These are phyloP conservation scores for Stomorhina lunata DNA, from an alignment of 2,888 invertebrate species.

Conservation along the genomic window DNA sequence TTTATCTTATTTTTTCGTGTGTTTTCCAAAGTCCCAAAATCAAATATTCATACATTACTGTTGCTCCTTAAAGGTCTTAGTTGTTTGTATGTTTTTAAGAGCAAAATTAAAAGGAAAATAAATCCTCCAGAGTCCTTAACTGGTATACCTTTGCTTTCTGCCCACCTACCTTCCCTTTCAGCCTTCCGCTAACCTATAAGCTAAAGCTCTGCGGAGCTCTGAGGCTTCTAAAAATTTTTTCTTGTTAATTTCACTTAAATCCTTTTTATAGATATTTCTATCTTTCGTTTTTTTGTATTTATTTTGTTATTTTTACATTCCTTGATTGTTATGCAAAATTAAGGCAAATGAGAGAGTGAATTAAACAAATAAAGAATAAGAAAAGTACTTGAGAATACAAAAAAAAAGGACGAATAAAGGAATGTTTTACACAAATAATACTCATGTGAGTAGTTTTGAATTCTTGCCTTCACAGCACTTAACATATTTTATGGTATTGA, in stretches of 20 bases:
- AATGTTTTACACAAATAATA: slow-evolving; percentile 2
- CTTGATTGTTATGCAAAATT: slow-evolving; percentile 36
- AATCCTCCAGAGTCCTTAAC: slow-evolving; percentile 26
- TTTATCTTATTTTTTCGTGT: no score
- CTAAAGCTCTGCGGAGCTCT: neutral
- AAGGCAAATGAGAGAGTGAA: neutral
- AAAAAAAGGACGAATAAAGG: neutral
- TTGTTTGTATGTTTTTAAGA: neutral
- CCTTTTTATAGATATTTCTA: slow-evolving; percentile 1
- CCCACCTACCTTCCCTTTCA: neutral
- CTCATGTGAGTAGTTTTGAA: slow-evolving; percentile 34
- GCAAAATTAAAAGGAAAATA: neutral
- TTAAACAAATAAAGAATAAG: neutral
- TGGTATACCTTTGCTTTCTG: neutral
- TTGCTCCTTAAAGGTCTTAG: neutral
- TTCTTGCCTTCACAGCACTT: neutral
- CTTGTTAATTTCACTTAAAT: slow-evolving; percentile 41
- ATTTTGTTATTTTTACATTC: neutral
- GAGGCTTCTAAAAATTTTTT: slow-evolving; percentile 17
- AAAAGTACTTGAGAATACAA: neutral
- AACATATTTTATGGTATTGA: no score
- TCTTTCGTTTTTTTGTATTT: neutral
- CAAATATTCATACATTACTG: slow-evolving; percentile 38
- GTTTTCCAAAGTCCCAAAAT: neutral
- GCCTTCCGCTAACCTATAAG: neutral